Evolutionary conservation across 2,797 vertebrate genomes (phyloP).

Genomic region (Glossophaga mutica): DNA sequence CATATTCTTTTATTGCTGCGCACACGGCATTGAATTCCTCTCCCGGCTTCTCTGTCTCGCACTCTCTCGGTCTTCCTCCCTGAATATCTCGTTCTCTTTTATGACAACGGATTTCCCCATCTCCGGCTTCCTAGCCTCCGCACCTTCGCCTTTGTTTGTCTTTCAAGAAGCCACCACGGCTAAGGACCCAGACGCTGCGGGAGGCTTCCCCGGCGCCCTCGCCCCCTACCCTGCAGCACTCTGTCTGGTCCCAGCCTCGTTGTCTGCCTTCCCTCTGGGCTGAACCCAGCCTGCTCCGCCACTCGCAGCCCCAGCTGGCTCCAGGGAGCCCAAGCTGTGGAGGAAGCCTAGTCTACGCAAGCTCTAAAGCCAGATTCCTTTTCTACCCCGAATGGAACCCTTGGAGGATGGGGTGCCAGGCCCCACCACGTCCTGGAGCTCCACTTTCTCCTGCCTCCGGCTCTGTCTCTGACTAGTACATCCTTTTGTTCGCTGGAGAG

Average conservation of each 20-base stretch:
- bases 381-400: neutral
- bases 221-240: neutral
- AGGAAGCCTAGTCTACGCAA: neutral
- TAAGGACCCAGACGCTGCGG: neutral
- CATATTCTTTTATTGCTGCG: constrained; percentile 99
- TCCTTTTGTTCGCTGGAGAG: constrained; percentile 57
- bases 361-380: neutral
- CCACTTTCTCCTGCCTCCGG: neutral
- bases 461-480: neutral
- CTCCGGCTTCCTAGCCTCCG: constrained; percentile 77
- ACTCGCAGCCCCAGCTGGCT: neutral
- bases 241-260: neutral
- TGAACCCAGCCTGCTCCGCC: neutral
- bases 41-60: constrained; percentile 82
- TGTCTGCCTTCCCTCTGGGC: neutral
- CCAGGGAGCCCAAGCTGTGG: neutral
- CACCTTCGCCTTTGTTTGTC: constrained; percentile 87
- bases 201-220: neutral
- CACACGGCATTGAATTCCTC: constrained; percentile 89
- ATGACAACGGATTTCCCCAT: constrained; percentile 89
- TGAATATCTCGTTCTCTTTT: constrained; percentile 80
- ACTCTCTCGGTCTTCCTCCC: constrained; percentile 41
- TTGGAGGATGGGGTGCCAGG: neutral
- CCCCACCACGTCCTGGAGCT: neutral
- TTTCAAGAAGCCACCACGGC: constrained; percentile 59